Conservation (phyloP, 2,888 invertebrate genomes). For the Xylophagus ater region DNA sequence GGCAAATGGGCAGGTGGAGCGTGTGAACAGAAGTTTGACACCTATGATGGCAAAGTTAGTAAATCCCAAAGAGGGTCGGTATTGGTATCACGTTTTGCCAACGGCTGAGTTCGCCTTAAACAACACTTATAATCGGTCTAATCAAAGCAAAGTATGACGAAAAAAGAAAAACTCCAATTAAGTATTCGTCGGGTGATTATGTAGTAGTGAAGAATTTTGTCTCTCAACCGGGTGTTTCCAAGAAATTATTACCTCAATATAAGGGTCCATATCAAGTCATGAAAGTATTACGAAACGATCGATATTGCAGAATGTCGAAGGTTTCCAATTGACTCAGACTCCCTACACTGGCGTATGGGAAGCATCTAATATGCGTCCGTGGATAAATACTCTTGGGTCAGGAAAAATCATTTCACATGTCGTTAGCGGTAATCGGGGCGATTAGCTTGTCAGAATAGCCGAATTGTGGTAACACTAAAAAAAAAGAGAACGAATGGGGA, state of each 20-base stretch:
- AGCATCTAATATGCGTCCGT: too few species aligned
- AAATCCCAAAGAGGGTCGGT: slow-evolving; percentile 5
- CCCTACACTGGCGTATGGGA: slow-evolving; percentile 1
- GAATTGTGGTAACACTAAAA: too few species aligned
- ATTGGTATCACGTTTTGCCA: slow-evolving; percentile 14
- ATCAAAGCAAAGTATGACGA: slow-evolving; percentile 2
- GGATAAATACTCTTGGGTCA: too few species aligned
- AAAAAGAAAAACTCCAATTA: slow-evolving; percentile 1
- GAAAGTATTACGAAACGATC: slow-evolving; percentile 19
- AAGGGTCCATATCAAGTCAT: slow-evolving; percentile 21
- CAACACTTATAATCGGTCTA: slow-evolving; percentile 22
- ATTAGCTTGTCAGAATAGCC: too few species aligned
- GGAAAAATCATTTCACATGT: too few species aligned
- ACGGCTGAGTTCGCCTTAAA: slow-evolving; percentile 23
- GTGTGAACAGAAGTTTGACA: slow-evolving; percentile 11
- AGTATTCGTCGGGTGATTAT: slow-evolving; percentile 16
- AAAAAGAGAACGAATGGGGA: too few species aligned
- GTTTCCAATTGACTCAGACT: background rate
- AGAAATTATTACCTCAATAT: slow-evolving; percentile 21
- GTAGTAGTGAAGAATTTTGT: slow-evolving; percentile 21
- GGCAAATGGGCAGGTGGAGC: slow-evolving; percentile 13
- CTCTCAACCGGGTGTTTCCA: slow-evolving; percentile 16
- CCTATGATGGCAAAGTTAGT: slow-evolving; percentile 15
- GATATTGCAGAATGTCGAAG: slow-evolving; percentile 13
- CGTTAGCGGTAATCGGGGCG: too few species aligned